A percentile compares a stretch with the other conserved stretches of the same genome.
phyloP scores from a whole-genome alignment of 2,797 vertebrate genomes.

The Malurus splendens region DNA sequence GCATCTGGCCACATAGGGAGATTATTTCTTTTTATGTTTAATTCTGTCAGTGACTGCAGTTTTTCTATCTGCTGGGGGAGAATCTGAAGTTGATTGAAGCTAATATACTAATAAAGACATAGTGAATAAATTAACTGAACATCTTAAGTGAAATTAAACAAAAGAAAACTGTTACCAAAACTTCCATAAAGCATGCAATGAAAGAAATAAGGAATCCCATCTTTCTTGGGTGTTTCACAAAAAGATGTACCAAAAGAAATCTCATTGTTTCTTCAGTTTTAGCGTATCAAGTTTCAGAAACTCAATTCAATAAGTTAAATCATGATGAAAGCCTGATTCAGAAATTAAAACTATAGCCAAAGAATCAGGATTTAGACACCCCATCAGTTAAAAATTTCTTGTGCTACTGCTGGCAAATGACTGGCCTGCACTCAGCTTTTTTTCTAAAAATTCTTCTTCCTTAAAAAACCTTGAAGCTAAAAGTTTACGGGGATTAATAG shows the following conservation, averaged over 20 bases:
- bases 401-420: not conserved
- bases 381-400: not conserved
- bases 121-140: not conserved
- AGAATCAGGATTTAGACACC: not conserved
- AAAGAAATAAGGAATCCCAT: not conserved
- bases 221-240: not conserved
- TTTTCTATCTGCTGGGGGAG: constrained; percentile 89
- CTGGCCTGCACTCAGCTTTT: not conserved
- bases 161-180: not conserved
- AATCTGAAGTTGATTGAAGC: constrained; percentile 90
- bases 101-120: constrained; percentile 79
- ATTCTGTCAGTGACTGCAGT: constrained; percentile 84
- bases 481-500: not conserved
- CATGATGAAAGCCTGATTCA: not conserved
- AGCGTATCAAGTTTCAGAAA: not conserved
- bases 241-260: not conserved
- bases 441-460: not conserved
- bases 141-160: not conserved
- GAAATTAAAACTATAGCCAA: not conserved
- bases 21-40: constrained; percentile 91
- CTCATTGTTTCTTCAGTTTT: not conserved
- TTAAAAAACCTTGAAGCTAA: not conserved
- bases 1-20: constrained; percentile 87
- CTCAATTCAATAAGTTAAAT: not conserved
- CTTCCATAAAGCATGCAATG: not conserved